Base-by-base conservation (phyloP, 2,888 invertebrate genomes). In the Cremastobaeus sp. region DNA sequence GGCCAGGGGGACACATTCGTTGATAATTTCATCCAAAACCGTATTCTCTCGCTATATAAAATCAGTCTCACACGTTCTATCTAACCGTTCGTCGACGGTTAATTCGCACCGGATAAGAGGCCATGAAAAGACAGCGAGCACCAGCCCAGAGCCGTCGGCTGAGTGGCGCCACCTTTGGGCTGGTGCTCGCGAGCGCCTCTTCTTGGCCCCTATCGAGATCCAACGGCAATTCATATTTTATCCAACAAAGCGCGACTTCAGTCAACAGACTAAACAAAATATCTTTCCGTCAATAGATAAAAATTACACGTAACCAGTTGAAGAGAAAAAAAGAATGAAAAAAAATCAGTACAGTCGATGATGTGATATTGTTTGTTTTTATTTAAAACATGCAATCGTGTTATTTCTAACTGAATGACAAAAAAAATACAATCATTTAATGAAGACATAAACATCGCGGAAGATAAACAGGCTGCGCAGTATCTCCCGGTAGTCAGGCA, bases 41-140 rank as follows among this genome's bases (percentile, higher is more conserved):
- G 54, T 55, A 47, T 37, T 57, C 48, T 54, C 60, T 60, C 62
- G 45, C 55, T 83, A 82, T 83, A 82, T 84, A 83, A 83, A 84
- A 79, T 85, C 85, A 85, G 85, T 85, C 85, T 85, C 85, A 81
- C 84, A 74, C 84, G 78, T 78, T 78, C 79, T 81, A 80, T 77
- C 9, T 25, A 37, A 45, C 45, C 25, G 34, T 35, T 1, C 11
- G 12, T 11, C 8, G 35, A 39, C 37, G 37, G 59, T 75, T 65
- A 12, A 34, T 47, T 34, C 64, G 41, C 54, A 48, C 66, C 48
- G 35, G 62, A 70, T 57, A 8, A 64, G 62, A 47, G 60, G 54
- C 39, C 60, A 60, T 12, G 28, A 41, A 60, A 37, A 5, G 30
- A 39, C 15, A 34, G 18, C 35, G 20, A n/a, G 28, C 12, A 12